These are phyloP conservation scores for Crypturellus undulatus DNA, from an alignment of 2,113 vertebrate genomes.

Conservation along the genomic window DNA sequence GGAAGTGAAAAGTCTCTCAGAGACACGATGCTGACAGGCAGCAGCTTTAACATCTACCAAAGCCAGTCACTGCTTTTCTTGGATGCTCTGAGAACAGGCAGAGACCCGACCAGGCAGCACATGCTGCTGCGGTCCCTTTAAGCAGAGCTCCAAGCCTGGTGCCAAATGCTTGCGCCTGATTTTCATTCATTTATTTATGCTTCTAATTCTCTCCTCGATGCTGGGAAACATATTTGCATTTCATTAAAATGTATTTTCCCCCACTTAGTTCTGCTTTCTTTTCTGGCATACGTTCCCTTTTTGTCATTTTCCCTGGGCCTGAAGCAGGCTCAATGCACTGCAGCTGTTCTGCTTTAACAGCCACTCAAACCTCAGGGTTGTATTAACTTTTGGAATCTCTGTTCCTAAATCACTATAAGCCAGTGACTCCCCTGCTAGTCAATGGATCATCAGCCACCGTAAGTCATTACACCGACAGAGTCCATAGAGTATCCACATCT, in stretches of 20 bases:
- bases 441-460: fast-evolving
- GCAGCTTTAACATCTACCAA: background rate
- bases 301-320: conserved; percentile 26
- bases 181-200: conserved; percentile 60
- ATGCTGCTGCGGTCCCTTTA: background rate
- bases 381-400: background rate
- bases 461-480: background rate
- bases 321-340: background rate
- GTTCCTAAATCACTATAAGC: background rate
- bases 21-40: background rate
- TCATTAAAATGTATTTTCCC: conserved; percentile 60
- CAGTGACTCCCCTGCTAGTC: background rate
- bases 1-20: background rate
- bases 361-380: background rate
- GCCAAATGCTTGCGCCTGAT: background rate
- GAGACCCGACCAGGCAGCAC: background rate
- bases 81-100: background rate
- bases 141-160: background rate
- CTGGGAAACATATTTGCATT: conserved; percentile 59
- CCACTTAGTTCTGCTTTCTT: conserved; percentile 48
- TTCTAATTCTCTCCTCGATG: conserved; percentile 51
- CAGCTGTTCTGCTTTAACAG: conserved; percentile 26
- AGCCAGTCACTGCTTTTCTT: background rate
- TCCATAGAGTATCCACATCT: fast-evolving
- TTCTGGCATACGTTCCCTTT: background rate